Evolutionary conservation across 2,797 vertebrate genomes (phyloP), one percentile per base, ranked within the genome.

Genomic region (Ctenopoma multispine): DNA sequence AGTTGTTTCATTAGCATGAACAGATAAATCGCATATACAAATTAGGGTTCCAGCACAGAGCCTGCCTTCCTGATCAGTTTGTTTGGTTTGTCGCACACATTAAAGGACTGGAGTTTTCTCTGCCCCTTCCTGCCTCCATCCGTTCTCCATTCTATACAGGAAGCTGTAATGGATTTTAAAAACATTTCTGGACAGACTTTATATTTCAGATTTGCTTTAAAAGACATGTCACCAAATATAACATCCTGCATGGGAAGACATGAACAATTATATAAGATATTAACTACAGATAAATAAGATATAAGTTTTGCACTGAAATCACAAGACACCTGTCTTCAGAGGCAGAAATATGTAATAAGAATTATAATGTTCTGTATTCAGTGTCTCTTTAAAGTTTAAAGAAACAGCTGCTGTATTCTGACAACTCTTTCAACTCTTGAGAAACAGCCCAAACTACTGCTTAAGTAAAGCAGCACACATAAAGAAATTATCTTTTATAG

Each of bases 401-500:
- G 4, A 56, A 41, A 58, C 14, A 3, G 40, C 57, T 4, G 10
- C 43, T 58, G 58, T 74, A 78, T 73, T 48, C 7, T 21, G 9
- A 77, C 43, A 36, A 69, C 29, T n/a, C n/a, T n/a, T n/a, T n/a
- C n/a, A n/a, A n/a, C n/a, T n/a, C n/a, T n/a, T n/a, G n/a, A n/a
- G n/a, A 54, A 72, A 72, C 49, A 29, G 49, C 34, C 13, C 61
- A 21, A 51, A 74, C 36, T 34, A n/a, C 29, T 20, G 27, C 24
- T 44, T 41, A 46, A 66, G 58, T 75, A 53, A 76, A 68, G 54
- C 23, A 44, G 60, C 51, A 50, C 57, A 50, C 74, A 29, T 75
- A 23, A 70, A 31, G 61, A 20, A 70, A 63, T 48, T 77, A 75
- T 41, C 11, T 69, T 82, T 87, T 60, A 79, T 13, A 63, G 69